phyloP scores from a whole-genome alignment of 2,888 invertebrate genomes.

The Drosophila parthenogenetica region DNA sequence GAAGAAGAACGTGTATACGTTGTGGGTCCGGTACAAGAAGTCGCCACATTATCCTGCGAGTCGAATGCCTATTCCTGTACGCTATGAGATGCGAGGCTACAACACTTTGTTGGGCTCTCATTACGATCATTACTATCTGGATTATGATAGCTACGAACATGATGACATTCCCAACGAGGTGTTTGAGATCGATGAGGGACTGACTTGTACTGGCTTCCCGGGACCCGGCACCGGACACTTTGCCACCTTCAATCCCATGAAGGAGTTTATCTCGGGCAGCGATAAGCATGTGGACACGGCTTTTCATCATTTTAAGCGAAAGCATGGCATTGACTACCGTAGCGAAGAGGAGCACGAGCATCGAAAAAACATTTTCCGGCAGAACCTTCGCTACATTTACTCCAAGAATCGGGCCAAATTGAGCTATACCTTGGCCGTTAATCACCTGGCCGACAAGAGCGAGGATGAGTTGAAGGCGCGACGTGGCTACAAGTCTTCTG shows the following conservation, averaged over 20 bases:
- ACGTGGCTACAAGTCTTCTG: slow-evolving; percentile 88
- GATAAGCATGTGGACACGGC: slow-evolving; percentile 92
- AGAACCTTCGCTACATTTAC: slow-evolving; percentile 93
- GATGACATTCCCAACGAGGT: slow-evolving; percentile 89
- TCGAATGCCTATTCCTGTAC: slow-evolving; percentile 89
- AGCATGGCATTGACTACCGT: slow-evolving; percentile 90
- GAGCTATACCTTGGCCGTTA: slow-evolving; percentile 91
- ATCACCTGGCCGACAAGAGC: slow-evolving; percentile 94
- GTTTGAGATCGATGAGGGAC: slow-evolving; percentile 88
- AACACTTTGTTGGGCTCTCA: slow-evolving; percentile 97
- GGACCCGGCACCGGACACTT: slow-evolving; percentile 94
- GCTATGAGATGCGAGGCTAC: slow-evolving; percentile 97
- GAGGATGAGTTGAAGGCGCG: slow-evolving; percentile 91
- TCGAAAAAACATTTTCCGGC: slow-evolving; percentile 92
- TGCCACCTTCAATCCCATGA: slow-evolving; percentile 96
- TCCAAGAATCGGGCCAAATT: slow-evolving; percentile 92
- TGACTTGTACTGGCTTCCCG: slow-evolving; percentile 92
- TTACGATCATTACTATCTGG: slow-evolving; percentile 96
- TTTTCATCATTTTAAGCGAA: slow-evolving; percentile 90
- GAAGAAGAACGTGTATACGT: slow-evolving; percentile 94
- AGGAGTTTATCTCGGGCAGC: slow-evolving; percentile 91
- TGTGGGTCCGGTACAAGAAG: slow-evolving; percentile 93
- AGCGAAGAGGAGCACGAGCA: slow-evolving; percentile 88
- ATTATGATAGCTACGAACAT: slow-evolving; percentile 89
- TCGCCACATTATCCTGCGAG: slow-evolving; percentile 85